Evolutionary conservation across 2,797 vertebrate genomes (phyloP), one percentile per base, ranked within the genome.

Genomic region (Hemitrygon akajei): DNA sequence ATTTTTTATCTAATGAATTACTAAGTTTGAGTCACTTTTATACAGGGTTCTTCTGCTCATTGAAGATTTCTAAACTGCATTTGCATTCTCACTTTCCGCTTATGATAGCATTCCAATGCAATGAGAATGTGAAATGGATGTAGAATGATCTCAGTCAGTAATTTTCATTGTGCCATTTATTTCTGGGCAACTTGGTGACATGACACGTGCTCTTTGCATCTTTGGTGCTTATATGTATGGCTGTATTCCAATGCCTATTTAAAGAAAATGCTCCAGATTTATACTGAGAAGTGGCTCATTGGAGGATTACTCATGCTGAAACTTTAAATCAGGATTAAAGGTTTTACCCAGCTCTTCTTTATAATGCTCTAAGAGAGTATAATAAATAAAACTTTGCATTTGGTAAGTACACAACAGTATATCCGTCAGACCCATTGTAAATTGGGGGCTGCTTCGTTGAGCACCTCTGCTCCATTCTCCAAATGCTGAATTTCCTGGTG

Each of bases 321-420:
- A 84, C 40, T 84, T 25, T 84, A 84, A 84, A 84, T 56, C 81
- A 27, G 81, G 47, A 84, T 84, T 82, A 40, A 47, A 82, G 37
- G 10, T 47, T 40, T 47, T 56, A 81, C 37, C 80, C n/a, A 82
- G 80, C 80, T 82, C 37, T 47, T 56, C 14, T 47, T 4, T 47
- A 47, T 40, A 47, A 40, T 18, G 37, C 5, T 69, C 2, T 47
- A 47, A 47, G 4, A 47, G 47, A 47, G 69, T 22, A 71, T 20
- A 71, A 71, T 71, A 71, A 71, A 71, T 71, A 71, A 71, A 71
- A 16, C 69, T 71, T 71, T 14, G 69, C 69, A 71, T 71, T 71
- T 71, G 18, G 69, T 14, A 71, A 71, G 20, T 71, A 20, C 69
- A 71, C 20, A 71, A 71, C 14, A 71, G 69, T 71, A 14, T 20